Percentiles rank a stretch among this genome's conserved stretches.
phyloP scores from a whole-genome alignment of 2,797 vertebrate genomes.

The Schizopygopsis malacanthus region DNA sequence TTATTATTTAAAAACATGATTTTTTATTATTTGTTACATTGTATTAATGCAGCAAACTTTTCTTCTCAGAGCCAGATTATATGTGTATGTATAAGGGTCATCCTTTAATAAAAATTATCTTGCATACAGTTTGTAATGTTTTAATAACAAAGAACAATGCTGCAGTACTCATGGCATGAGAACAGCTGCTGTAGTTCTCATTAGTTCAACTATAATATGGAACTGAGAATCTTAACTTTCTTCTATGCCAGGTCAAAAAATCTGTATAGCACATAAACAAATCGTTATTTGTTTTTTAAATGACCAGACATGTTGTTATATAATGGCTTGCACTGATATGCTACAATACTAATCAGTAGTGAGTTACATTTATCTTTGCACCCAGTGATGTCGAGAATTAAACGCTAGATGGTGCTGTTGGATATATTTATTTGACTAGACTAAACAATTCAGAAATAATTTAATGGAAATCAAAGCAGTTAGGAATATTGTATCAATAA shows the following conservation, averaged over 20 bases:
- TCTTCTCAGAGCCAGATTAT: neutral
- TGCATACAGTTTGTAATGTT: neutral
- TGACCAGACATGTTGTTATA: neutral
- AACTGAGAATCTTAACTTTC: neutral
- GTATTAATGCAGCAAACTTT: neutral
- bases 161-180: neutral
- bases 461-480: neutral
- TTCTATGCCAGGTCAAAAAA: neutral
- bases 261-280: neutral
- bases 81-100: neutral
- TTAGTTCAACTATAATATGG: neutral
- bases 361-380: neutral
- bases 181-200: too few species aligned
- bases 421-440: neutral
- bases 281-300: neutral
- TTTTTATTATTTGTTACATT: neutral
- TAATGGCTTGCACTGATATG: too few species aligned
- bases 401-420: conserved; percentile 25
- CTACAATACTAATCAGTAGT: neutral
- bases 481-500: neutral
- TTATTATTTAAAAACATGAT: neutral
- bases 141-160: conserved; percentile 10
- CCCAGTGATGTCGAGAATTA: neutral
- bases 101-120: too few species aligned
- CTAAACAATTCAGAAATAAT: neutral